Conservation (phyloP, 2,888 invertebrate genomes). For the Xylocampa areola region DNA sequence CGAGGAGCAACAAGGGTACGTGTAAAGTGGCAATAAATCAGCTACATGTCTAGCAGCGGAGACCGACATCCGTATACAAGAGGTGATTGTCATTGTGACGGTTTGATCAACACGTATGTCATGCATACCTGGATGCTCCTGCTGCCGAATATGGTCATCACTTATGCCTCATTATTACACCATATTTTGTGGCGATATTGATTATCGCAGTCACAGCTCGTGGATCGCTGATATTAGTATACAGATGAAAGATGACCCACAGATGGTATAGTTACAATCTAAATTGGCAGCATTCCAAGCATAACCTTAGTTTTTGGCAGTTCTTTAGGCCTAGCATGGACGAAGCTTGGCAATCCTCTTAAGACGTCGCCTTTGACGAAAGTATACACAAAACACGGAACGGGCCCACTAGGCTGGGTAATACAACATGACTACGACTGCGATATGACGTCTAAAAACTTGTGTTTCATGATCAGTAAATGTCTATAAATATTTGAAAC, state of each 20-base stretch:
- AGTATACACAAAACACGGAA: not conserved
- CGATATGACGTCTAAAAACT: too few species aligned
- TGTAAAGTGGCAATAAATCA: constrained; percentile 51
- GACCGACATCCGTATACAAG: constrained; percentile 46
- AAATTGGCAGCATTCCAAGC: constrained; percentile 39
- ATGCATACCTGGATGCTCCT: not conserved
- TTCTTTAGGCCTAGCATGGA: constrained; percentile 11
- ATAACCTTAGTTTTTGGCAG: constrained; percentile 1
- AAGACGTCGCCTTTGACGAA: constrained; percentile 5
- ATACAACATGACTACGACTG: not conserved
- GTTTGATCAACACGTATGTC: constrained; percentile 16
- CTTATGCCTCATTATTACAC: not conserved
- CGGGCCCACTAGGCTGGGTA: not conserved
- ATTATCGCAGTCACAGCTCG: constrained; percentile 12
- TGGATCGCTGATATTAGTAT: constrained; percentile 7
- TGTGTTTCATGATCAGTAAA: not conserved
- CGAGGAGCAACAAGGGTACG: constrained; percentile 41
- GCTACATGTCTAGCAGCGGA: constrained; percentile 41
- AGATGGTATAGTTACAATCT: constrained; percentile 23
- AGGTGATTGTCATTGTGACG: constrained; percentile 28
- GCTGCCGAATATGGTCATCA: not conserved
- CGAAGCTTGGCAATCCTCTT: not conserved
- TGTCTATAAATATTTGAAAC: not conserved
- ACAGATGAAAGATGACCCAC: constrained; percentile 24
- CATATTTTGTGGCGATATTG: constrained; percentile 8